These are phyloP conservation scores for Pseudopipra pipra DNA, from an alignment of 2,113 vertebrate species.

Conservation along the genomic window DNA sequence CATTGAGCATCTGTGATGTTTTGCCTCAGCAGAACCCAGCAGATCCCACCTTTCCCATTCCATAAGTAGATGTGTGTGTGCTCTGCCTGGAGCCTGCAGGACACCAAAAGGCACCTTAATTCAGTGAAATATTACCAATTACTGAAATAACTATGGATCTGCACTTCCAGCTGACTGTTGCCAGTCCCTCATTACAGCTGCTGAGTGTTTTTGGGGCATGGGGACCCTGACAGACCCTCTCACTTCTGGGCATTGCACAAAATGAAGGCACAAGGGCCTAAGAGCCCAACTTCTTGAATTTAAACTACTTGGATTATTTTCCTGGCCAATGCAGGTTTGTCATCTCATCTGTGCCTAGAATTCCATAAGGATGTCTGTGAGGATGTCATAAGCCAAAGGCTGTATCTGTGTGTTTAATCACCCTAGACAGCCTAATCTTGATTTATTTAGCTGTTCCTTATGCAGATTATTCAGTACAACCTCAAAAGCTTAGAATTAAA, in stretches of 20 bases:
- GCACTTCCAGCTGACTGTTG: neutral
- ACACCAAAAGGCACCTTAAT: neutral
- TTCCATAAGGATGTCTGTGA: neutral
- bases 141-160: neutral
- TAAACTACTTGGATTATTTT: neutral
- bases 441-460: slow-evolving; percentile 1
- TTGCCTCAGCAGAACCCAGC: neutral
- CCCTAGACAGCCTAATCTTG: neutral
- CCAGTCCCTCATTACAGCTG: neutral
- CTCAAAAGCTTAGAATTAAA: neutral
- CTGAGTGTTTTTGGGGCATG: neutral
- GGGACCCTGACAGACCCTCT: neutral
- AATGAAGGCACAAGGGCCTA: neutral
- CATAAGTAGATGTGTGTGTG: neutral
- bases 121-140: neutral
- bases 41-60: neutral
- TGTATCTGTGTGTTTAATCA: neutral
- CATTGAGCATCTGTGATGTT: neutral
- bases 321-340: neutral
- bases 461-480: neutral
- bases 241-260: neutral
- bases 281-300: neutral
- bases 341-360: neutral
- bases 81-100: neutral
- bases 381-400: neutral